Evolutionary conservation across 2,113 vertebrate species (phyloP).

Genomic region (Spizaetus ornatus): DNA sequence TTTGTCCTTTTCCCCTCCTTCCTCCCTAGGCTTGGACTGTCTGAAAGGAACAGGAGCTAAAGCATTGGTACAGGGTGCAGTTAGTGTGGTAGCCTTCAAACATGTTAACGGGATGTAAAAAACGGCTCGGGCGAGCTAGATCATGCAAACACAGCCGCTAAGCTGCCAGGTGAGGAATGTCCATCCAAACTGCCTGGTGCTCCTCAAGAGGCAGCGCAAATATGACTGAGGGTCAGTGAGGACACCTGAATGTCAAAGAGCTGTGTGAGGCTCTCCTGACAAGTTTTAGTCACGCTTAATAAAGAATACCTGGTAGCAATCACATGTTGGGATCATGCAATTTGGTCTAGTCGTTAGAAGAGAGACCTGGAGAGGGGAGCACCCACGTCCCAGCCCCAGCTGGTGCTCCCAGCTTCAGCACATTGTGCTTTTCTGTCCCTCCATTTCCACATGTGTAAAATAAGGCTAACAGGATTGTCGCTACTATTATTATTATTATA

Average conservation of each 20-base stretch:
- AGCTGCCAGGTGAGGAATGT: accelerated
- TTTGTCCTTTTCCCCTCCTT: background rate
- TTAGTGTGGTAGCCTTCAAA: background rate
- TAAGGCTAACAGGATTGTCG: background rate
- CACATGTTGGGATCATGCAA: background rate
- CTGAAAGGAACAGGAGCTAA: background rate
- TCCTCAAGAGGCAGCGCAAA: background rate
- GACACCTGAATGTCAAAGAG: background rate
- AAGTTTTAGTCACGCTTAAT: background rate
- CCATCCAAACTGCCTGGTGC: background rate
- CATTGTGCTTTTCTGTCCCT: background rate
- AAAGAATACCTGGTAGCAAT: background rate
- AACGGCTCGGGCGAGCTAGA: background rate
- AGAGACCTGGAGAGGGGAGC: background rate
- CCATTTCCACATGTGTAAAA: background rate
- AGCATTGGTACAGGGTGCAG: background rate
- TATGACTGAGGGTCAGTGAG: background rate
- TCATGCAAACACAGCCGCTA: background rate
- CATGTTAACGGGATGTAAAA: background rate
- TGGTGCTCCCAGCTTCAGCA: background rate
- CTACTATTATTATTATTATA: background rate
- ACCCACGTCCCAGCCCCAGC: accelerated
- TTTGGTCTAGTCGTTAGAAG: background rate
- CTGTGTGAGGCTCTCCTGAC: background rate
- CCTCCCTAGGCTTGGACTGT: background rate